A percentile compares a stretch with the other conserved stretches of the same genome.
These are phyloP conservation scores for Hylaeus volcanicus DNA, from an alignment of 1,140 invertebrate genomes.

Conservation along the genomic window DNA sequence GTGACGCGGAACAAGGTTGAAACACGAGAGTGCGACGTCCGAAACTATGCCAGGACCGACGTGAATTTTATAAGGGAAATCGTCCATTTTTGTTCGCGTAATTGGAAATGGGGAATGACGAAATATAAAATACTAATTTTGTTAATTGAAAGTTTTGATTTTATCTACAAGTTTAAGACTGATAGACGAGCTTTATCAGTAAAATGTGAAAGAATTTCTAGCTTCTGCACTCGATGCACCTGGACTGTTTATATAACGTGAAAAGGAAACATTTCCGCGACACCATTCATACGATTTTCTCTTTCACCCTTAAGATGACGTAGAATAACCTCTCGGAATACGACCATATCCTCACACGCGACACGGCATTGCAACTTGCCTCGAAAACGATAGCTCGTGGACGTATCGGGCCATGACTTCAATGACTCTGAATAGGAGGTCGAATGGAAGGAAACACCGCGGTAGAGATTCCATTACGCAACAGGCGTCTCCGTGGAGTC, in stretches of 20 bases:
- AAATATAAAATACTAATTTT: no score
- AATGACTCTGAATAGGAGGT: not conserved
- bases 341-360: not conserved
- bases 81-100: no score
- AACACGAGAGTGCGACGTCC: no score
- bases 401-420: not conserved
- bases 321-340: not conserved
- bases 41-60: no score
- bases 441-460: not conserved
- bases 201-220: no score
- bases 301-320: not conserved
- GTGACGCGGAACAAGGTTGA: no score
- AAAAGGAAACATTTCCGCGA: conserved; percentile 9
- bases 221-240: no score
- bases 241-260: conserved; percentile 6
- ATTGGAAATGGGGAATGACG: no score
- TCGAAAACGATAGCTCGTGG: not conserved
- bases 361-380: not conserved
- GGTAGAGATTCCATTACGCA: conserved; percentile 17
- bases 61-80: no score
- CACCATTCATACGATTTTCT: not conserved
- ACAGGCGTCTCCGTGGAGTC: not conserved
- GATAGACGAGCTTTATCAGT: no score
- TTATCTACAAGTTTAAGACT: no score
- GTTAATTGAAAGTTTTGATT: no score